phyloP scores from a whole-genome alignment of 2,888 invertebrate genomes.

The Aphidoletes aphidimyza region DNA sequence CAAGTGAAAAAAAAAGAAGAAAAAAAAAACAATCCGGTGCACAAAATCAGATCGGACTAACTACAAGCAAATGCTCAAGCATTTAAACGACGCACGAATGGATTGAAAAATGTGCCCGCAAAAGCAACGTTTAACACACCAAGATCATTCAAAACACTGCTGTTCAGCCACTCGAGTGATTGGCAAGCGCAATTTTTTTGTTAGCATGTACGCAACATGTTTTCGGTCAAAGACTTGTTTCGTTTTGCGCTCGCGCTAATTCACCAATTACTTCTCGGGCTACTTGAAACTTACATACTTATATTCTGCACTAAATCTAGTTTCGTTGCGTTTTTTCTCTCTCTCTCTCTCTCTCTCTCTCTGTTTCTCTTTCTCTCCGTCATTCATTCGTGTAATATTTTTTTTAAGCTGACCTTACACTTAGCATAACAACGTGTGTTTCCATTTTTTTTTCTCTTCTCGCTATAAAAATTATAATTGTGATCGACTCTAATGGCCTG shows the following conservation, averaged over 20 bases:
- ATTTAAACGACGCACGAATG: background rate
- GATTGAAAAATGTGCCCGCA: background rate
- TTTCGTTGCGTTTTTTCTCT: background rate
- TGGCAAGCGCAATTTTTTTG: background rate
- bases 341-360: no score
- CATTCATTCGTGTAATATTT: background rate
- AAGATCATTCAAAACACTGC: no score
- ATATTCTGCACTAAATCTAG: slow-evolving; percentile 34
- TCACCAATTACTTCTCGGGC: background rate
- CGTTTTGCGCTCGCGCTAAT: background rate
- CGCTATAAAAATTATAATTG: background rate
- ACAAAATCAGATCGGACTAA: background rate
- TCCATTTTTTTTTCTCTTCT: background rate
- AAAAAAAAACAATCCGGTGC: background rate
- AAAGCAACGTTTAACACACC: background rate
- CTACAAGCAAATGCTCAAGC: background rate
- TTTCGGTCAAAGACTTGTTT: slow-evolving; percentile 36
- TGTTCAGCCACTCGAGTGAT: background rate
- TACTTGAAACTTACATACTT: background rate
- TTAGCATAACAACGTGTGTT: background rate
- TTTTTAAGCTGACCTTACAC: slow-evolving; percentile 9
- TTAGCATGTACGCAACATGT: background rate
- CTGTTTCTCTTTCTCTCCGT: no score
- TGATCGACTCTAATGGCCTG: background rate
- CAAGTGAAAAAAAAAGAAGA: no score